Percentiles rank a stretch among this genome's conserved stretches.
These are phyloP conservation scores for Atta texana DNA, from an alignment of 1,140 invertebrate genomes.

Conservation along the genomic window DNA sequence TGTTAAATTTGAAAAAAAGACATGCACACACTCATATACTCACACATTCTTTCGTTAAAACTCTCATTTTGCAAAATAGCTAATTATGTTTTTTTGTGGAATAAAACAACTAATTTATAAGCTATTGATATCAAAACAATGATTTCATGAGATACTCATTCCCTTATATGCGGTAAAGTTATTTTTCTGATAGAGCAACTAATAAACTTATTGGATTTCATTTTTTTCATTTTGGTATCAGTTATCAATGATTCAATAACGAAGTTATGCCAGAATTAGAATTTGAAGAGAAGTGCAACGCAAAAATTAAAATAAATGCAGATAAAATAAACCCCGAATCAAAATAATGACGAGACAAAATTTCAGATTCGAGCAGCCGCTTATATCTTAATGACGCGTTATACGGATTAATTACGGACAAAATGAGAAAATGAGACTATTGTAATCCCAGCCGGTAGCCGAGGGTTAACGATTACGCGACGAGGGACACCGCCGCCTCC, in stretches of 20 bases:
- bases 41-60: not conserved
- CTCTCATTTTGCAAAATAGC: not conserved
- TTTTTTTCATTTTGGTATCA: slow-evolving; percentile 34
- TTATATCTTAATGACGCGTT: slow-evolving; percentile 14
- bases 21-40: not conserved
- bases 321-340: not conserved
- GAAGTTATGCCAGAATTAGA: not conserved
- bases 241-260: slow-evolving; percentile 36
- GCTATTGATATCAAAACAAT: not conserved
- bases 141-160: slow-evolving; percentile 3
- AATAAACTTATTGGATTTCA: slow-evolving; percentile 44
- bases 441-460: slow-evolving; percentile 14
- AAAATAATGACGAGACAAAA: not conserved
- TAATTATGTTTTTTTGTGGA: slow-evolving; percentile 2
- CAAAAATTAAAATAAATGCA: slow-evolving; percentile 12
- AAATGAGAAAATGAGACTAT: not conserved
- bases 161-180: not conserved
- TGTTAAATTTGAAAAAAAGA: too few relatives aligned
- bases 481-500: not conserved
- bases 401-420: slow-evolving; percentile 14
- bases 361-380: not conserved
- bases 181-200: not conserved
- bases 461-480: slow-evolving; percentile 53
- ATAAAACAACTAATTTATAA: slow-evolving; percentile 40
- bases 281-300: not conserved